Evolutionary conservation across 2,888 invertebrate genomes (phyloP).

Genomic region (Rhamnusium bicolor): DNA sequence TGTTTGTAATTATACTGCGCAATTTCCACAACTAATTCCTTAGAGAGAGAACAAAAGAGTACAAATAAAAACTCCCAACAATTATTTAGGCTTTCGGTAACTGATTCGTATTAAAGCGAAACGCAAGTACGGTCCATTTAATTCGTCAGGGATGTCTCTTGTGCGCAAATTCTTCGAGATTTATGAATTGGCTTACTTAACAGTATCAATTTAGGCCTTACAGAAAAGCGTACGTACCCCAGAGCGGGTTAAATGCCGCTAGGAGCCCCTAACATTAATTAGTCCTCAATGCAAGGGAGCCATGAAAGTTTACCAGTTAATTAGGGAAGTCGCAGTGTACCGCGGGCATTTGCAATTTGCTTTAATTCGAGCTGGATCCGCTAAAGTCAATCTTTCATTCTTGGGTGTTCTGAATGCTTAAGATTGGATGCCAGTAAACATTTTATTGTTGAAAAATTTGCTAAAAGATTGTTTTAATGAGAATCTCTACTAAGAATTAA

Average conservation of each 20-base stretch:
- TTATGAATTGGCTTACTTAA: constrained; percentile 65
- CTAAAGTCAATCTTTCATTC: constrained; percentile 18
- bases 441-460: no score
- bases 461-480: no score
- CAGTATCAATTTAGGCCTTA: constrained; percentile 61
- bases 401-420: not conserved
- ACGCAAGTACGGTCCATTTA: constrained; percentile 60
- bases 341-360: constrained; percentile 65
- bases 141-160: constrained; percentile 56
- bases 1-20: not conserved
- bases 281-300: constrained; percentile 70
- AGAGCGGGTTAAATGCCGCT: constrained; percentile 59
- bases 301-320: constrained; percentile 73
- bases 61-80: constrained; percentile 55
- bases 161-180: constrained; percentile 62
- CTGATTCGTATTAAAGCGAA: constrained; percentile 53
- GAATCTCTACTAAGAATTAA: no score
- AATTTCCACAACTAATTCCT: constrained; percentile 8
- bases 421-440: not conserved
- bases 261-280: constrained; percentile 68
- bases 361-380: constrained; percentile 60
- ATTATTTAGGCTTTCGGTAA: constrained; percentile 58
- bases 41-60: constrained; percentile 36
- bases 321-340: constrained; percentile 69
- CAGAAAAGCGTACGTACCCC: constrained; percentile 48